Conservation (phyloP, 1,140 invertebrate genomes). For the Portunus trituberculatus region DNA sequence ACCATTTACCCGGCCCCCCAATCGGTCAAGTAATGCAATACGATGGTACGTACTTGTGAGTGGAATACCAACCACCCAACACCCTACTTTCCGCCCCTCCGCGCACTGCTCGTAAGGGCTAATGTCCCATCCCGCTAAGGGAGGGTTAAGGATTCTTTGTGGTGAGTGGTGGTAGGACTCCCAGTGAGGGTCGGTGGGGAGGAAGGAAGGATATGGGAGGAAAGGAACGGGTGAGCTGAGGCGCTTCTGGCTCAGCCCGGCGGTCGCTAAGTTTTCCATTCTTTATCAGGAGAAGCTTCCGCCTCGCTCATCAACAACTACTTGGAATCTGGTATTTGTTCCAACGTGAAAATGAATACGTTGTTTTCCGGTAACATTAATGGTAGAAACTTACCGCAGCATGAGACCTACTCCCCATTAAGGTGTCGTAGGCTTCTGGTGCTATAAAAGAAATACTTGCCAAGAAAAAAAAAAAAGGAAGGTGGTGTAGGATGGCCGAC, state of each 20-base stretch:
- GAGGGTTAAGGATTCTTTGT: constrained; percentile 56
- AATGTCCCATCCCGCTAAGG: not conserved
- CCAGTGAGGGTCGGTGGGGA: constrained; percentile 63
- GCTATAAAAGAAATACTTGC: not conserved
- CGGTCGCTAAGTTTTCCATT: constrained; percentile 55
- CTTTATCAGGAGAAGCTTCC: constrained; percentile 63
- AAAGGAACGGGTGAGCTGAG: constrained; percentile 56
- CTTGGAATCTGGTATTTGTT: constrained; percentile 46
- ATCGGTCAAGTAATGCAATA: constrained; percentile 76
- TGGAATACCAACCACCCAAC: constrained; percentile 58
- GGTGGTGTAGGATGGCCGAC: constrained; percentile 24
- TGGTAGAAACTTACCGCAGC: not conserved
- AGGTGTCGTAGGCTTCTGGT: not conserved
- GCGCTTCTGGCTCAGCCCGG: constrained; percentile 29
- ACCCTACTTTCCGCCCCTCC: constrained; percentile 38
- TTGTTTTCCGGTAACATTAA: not conserved
- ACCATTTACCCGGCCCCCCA: constrained; percentile 67
- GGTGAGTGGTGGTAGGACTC: constrained; percentile 49
- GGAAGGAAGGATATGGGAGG: constrained; percentile 72
- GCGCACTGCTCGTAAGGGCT: not conserved
- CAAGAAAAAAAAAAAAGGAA: not conserved
- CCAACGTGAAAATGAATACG: not conserved
- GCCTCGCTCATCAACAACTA: constrained; percentile 53
- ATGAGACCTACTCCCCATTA: not conserved
- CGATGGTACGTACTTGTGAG: constrained; percentile 73